Evolutionary conservation across 2,888 invertebrate genomes (phyloP).

Genomic region (Galerucella nymphaeae): DNA sequence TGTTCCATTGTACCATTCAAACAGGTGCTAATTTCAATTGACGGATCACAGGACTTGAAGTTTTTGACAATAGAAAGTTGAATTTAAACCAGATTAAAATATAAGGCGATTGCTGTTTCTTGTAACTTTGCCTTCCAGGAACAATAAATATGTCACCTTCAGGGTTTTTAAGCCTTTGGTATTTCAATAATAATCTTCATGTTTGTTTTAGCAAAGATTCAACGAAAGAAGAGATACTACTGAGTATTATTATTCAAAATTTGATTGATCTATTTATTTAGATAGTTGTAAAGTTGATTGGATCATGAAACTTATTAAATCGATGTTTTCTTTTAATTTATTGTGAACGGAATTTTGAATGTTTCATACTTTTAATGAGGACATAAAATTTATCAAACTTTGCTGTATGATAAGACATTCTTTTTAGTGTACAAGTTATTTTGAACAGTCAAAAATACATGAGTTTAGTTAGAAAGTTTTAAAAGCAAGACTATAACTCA

Average conservation of each 20-base stretch:
- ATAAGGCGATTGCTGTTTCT: neutral
- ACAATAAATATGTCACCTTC: neutral
- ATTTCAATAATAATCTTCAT: no score
- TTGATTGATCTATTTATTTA: no score
- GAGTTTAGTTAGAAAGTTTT: conserved; percentile 21
- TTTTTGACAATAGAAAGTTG: neutral
- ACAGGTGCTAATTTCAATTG: conserved; percentile 3
- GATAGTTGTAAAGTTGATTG: no score
- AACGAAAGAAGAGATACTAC: no score
- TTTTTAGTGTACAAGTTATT: conserved; percentile 13
- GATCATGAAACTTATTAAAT: no score
- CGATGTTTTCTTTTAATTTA: no score
- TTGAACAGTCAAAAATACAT: neutral
- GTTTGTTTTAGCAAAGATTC: no score
- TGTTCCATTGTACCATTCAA: neutral
- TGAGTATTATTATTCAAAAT: no score
- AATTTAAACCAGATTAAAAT: conserved; percentile 1
- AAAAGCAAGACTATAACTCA: conserved; percentile 17
- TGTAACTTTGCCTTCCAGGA: neutral
- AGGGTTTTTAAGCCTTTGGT: no score
- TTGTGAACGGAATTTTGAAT: no score
- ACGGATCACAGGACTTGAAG: neutral
- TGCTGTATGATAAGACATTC: neutral
- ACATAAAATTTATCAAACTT: neutral
- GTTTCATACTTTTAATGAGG: neutral